A percentile compares a stretch with the other conserved stretches of the same genome.
Conservation (phyloP, 2,113 vertebrate species). For the Oncorhynchus gorbuscha region DNA sequence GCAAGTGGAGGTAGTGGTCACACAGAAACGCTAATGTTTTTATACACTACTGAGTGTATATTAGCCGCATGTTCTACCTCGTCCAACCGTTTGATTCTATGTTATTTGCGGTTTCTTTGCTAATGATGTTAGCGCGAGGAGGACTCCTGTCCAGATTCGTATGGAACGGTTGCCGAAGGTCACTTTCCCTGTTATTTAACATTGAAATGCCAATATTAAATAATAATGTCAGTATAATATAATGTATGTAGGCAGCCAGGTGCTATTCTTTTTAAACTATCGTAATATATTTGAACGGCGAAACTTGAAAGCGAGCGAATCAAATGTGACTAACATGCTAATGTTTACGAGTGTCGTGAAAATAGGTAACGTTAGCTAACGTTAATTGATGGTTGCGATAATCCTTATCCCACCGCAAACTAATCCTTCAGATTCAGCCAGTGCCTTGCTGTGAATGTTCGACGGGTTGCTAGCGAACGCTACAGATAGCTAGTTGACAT, state of each 20-base stretch:
- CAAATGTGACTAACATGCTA: too few species aligned
- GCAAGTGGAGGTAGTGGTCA: background rate
- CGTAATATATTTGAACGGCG: background rate
- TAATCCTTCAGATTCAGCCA: too few species aligned
- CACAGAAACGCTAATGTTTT: background rate
- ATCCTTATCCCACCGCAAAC: too few species aligned
- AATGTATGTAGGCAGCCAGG: background rate
- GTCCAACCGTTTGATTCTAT: background rate
- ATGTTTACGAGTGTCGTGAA: too few species aligned
- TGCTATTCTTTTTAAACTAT: background rate
- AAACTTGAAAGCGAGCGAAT: background rate
- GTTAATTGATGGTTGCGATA: too few species aligned
- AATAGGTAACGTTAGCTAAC: too few species aligned
- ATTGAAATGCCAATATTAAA: background rate
- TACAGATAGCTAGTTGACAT: background rate
- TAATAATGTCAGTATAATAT: too few species aligned
- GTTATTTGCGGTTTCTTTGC: conserved; percentile 21
- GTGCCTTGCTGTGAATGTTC: background rate
- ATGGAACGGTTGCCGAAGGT: conserved; percentile 68
- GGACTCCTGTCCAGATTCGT: conserved; percentile 41
- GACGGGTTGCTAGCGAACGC: background rate
- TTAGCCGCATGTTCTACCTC: conserved; percentile 45
- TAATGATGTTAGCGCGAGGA: conserved; percentile 56
- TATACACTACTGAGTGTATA: background rate
- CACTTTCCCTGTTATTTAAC: conserved; percentile 29